Conservation (phyloP, 1,140 invertebrate species). For the Maniola jurtina region DNA sequence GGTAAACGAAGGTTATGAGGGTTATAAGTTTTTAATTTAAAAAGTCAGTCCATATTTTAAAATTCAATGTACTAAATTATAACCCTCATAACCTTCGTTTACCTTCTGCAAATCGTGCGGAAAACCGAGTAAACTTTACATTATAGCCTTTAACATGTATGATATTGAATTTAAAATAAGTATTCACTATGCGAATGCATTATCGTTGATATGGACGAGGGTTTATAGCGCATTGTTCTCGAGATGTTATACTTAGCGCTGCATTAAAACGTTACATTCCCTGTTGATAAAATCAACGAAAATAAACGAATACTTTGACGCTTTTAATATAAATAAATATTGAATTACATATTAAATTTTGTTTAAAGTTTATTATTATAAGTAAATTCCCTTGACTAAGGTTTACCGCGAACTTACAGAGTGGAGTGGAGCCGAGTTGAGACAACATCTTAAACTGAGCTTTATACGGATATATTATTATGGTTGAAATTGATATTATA, state of each 20-base stretch:
- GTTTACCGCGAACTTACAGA: too few species aligned
- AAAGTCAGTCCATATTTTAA: not conserved
- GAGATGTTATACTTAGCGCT: slow-evolving; percentile 60
- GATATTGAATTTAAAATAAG: slow-evolving; percentile 57
- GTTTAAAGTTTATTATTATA: too few species aligned
- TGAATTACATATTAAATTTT: too few species aligned
- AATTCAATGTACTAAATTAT: slow-evolving; percentile 11
- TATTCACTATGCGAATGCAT: slow-evolving; percentile 52
- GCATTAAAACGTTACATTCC: slow-evolving; percentile 63
- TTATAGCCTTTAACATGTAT: slow-evolving; percentile 36
- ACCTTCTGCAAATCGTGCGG: slow-evolving; percentile 36
- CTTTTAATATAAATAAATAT: not conserved
- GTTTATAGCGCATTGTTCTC: slow-evolving; percentile 73
- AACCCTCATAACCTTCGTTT: slow-evolving; percentile 11
- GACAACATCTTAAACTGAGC: too few species aligned
- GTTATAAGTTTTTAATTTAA: not conserved
- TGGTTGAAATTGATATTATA: too few species aligned
- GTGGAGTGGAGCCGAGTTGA: too few species aligned
- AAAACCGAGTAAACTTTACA: slow-evolving; percentile 40
- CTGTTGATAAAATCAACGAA: slow-evolving; percentile 43
- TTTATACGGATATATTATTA: too few species aligned
- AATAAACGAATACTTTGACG: not conserved
- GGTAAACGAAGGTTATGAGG: slow-evolving; percentile 13
- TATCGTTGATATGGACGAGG: slow-evolving; percentile 62
- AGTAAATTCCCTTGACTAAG: too few species aligned